Evolutionary conservation across 2,113 vertebrate species (phyloP).

Genomic region (Mandrillus leucophaeus): DNA sequence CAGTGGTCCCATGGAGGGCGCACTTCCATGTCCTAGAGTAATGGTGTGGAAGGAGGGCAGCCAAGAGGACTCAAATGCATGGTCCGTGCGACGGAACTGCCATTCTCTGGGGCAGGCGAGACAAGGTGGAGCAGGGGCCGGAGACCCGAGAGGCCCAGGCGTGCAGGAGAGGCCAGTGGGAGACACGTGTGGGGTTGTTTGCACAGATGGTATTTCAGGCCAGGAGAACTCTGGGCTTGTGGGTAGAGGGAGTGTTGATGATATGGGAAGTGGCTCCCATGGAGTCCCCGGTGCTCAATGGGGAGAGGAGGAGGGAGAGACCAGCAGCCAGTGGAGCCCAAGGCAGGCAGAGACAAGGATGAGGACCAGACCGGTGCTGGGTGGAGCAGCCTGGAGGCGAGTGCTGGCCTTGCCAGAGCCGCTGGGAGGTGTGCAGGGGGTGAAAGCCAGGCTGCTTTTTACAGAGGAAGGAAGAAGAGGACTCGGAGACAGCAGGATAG

Average conservation of each 20-base stretch:
- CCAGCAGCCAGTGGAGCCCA: too few relatives aligned
- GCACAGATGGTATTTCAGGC: neutral
- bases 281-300: too few relatives aligned
- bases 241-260: neutral
- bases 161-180: neutral
- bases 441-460: neutral
- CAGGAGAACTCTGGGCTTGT: neutral
- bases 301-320: neutral
- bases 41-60: neutral
- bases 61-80: too few relatives aligned
- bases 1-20: neutral
- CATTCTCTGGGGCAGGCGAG: neutral
- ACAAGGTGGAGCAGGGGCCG: neutral
- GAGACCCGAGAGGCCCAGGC: neutral
- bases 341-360: neutral
- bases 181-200: neutral
- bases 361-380: neutral
- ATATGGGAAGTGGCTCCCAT: neutral
- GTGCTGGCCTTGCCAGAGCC: neutral
- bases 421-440: rapidly evolving
- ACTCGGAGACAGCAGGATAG: rapidly evolving
- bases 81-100: rapidly evolving
- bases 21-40: neutral
- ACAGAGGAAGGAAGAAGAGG: neutral
- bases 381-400: neutral